phyloP scores from a whole-genome alignment of 2,797 vertebrate species.

The Melanogrammus aeglefinus region DNA sequence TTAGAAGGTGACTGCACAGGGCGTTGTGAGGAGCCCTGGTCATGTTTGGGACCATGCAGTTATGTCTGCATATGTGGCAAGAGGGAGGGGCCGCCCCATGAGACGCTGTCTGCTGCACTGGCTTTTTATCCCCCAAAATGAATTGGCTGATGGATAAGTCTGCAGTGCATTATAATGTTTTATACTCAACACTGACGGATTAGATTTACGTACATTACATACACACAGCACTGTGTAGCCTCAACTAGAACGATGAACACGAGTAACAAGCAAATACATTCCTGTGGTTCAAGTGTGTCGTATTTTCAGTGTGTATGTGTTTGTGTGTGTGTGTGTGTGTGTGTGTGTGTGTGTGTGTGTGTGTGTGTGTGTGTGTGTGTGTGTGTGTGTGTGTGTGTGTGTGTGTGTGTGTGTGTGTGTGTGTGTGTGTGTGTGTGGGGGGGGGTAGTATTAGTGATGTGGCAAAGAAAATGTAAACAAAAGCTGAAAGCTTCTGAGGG shows the following conservation, averaged over 20 bases:
- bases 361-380: background rate
- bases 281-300: background rate
- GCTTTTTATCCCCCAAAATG: constrained; percentile 41
- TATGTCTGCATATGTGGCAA: background rate
- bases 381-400: background rate
- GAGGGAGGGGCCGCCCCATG: constrained; percentile 39
- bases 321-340: background rate
- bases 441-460: constrained; percentile 3
- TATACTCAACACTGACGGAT: constrained; percentile 35
- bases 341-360: background rate
- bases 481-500: constrained; percentile 23
- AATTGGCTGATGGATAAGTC: constrained; percentile 39
- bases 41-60: background rate
- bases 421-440: background rate
- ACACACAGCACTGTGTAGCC: constrained; percentile 7
- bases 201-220: constrained; percentile 8
- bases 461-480: background rate
- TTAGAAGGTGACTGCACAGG: constrained; percentile 10
- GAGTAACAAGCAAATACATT: background rate
- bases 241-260: background rate
- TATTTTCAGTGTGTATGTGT: background rate
- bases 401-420: background rate
- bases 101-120: constrained; percentile 41
- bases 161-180: constrained; percentile 47
- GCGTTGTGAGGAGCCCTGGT: constrained; percentile 20